These are phyloP conservation scores for Noctua janthina DNA, from an alignment of 2,888 invertebrate genomes.

Conservation along the genomic window DNA sequence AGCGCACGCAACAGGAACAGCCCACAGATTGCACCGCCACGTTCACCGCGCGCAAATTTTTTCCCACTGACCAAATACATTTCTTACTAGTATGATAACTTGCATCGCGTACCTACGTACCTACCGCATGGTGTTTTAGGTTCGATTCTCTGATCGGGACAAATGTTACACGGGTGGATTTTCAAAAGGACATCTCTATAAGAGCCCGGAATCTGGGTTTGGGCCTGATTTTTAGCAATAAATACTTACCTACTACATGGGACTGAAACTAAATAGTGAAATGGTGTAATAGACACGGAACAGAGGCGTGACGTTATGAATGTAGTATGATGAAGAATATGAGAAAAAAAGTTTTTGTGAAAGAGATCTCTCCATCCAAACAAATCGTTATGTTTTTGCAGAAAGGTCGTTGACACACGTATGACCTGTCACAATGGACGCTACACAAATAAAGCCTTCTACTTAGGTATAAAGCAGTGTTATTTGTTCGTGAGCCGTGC, in stretches of 20 bases:
- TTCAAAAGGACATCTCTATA: neutral
- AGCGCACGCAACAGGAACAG: slow-evolving; percentile 4
- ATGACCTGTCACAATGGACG: neutral
- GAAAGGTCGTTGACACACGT: neutral
- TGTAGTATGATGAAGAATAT: neutral
- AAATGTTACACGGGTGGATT: neutral
- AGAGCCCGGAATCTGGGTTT: neutral
- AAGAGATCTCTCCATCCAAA: neutral
- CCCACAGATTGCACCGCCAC: slow-evolving; percentile 5
- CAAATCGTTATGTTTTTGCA: neutral
- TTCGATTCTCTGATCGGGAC: neutral
- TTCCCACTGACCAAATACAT: neutral
- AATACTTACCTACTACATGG: neutral
- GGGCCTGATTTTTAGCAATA: neutral
- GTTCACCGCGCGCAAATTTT: neutral
- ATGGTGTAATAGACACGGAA: neutral
- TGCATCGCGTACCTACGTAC: neutral
- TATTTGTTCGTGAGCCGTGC: slow-evolving; percentile 3
- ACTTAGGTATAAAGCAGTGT: neutral
- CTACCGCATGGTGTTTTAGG: neutral
- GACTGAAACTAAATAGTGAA: neutral
- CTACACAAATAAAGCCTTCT: slow-evolving; percentile 8
- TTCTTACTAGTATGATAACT: neutral
- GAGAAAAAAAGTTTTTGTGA: neutral
- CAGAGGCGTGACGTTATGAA: neutral